Evolutionary conservation across 92 coral and sea anemone species (phyloP), one percentile per base, ranked within the genome.

Genomic region (Galaxea fascicularis): DNA sequence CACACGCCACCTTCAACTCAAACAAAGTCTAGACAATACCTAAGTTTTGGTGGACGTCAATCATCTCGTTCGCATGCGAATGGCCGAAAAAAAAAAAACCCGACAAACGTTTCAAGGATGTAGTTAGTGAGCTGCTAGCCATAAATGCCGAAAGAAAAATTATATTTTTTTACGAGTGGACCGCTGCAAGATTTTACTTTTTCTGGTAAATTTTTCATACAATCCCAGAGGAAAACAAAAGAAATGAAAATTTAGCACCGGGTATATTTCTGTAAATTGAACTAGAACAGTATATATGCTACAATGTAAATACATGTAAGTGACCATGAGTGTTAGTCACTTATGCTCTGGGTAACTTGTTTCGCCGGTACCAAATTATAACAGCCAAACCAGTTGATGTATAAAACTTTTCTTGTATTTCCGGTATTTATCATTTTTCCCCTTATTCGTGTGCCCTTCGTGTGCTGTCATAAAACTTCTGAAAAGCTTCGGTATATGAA

Each of bases 341-440:
- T 60, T 60, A 60, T 60, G 66, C 66, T 60, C 66, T 60, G 29
- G 66, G 22, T 35, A 35, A 35, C 41, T 60, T 60, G 66, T 60
- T 60, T 60, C 66, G 15, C 9, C 66, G 12, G 21, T 21, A 60
- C 29, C 66, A 60, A 60, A 28, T 60, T 60, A 60, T 60, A 60
- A 60, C 30, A 60, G 66, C 66, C 66, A 22, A 21, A 60, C 29
- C 66, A 60, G 66, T 21, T 60, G 66, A 60, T n/a, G 66, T 60
- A 35, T 35, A 25, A 60, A 60, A 60, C 31, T 3, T 4, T 20
- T 21, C 66, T 60, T 27, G 66, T 60, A 22, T 60, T 60, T 60
- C 66, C 29, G 31, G 66, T 60, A 22, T 60, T 60, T 60, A n/a
- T 22, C 20, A 60, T 60, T 60, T 60, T 21, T 60, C 62, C 62